Percentiles rank a stretch among this genome's conserved stretches.
Conservation (phyloP, 2,797 vertebrate species). For the Megalops cyprinoides region DNA sequence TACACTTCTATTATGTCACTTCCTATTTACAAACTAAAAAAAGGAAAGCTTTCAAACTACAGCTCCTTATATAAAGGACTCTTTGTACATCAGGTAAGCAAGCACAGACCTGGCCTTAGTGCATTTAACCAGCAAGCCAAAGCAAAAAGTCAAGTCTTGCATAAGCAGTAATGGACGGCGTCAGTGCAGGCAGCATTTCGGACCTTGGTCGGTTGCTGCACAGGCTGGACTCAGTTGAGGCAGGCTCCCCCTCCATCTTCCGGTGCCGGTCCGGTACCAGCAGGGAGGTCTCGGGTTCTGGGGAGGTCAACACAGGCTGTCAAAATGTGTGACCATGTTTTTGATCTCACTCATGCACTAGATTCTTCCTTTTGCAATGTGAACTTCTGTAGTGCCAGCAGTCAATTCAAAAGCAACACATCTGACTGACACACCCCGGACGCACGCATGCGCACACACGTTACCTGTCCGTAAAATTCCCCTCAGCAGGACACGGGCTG, state of each 20-base stretch:
- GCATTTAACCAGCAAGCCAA: not conserved
- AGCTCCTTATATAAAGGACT: not conserved
- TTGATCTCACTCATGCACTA: not conserved
- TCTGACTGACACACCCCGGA: not conserved
- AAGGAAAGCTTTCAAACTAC: not conserved
- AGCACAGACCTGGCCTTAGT: not conserved
- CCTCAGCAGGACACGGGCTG: conserved; percentile 64
- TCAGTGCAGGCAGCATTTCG: not conserved
- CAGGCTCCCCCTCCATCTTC: conserved; percentile 32
- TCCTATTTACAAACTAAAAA: not conserved
- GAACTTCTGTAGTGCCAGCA: not conserved
- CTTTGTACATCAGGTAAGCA: not conserved
- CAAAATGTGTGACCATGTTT: not conserved
- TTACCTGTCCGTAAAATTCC: conserved; percentile 67
- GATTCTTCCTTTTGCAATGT: not conserved
- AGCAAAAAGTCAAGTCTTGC: not conserved
- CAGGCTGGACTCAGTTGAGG: conserved; percentile 44
- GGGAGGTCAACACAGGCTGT: not conserved
- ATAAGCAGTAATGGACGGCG: not conserved
- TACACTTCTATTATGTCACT: too few species aligned
- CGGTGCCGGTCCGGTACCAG: conserved; percentile 56
- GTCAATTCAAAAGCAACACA: not conserved
- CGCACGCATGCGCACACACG: conserved; percentile 7
- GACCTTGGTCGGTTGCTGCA: conserved; percentile 56
- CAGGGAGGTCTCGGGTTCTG: conserved; percentile 68